Conservation (phyloP, 2,113 vertebrate genomes). For the Cyprinodon variegatus region DNA sequence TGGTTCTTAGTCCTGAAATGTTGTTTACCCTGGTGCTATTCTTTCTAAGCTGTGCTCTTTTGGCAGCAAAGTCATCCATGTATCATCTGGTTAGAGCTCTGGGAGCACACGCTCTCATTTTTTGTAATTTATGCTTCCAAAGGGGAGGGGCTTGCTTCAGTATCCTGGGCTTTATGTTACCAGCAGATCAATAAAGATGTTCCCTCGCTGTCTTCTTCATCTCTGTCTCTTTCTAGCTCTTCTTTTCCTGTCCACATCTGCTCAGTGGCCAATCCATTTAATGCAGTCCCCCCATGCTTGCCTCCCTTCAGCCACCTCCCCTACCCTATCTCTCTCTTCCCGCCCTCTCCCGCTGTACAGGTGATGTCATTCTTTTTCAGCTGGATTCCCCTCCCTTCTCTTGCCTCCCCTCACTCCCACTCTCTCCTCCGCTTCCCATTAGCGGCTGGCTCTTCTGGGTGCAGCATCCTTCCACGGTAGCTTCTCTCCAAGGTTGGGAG, state of each 20-base stretch:
- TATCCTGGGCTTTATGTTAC: conserved; percentile 73
- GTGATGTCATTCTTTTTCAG: conserved; percentile 84
- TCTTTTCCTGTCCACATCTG: conserved; percentile 75
- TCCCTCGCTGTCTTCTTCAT: conserved; percentile 61
- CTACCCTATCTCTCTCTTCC: conserved; percentile 74
- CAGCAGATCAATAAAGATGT: conserved; percentile 86
- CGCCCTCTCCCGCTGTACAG: conserved; percentile 71
- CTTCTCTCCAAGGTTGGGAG: conserved; percentile 83
- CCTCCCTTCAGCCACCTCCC: conserved; percentile 80
- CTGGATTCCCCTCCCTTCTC: conserved; percentile 86
- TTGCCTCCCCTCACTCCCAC: conserved; percentile 68
- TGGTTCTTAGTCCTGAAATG: conserved; percentile 10
- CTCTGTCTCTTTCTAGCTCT: conserved; percentile 27
- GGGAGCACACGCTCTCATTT: background rate
- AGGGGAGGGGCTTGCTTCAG: conserved; percentile 51
- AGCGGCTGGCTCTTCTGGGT: conserved; percentile 90
- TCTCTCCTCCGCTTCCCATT: conserved; percentile 85
- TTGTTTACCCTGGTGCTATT: conserved; percentile 15
- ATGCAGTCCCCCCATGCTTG: conserved; percentile 87
- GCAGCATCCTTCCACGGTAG: conserved; percentile 89
- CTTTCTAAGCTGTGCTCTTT: conserved; percentile 25
- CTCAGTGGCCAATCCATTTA: conserved; percentile 94
- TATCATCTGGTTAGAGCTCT: background rate
- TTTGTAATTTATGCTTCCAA: conserved; percentile 62
- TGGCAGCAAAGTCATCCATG: conserved; percentile 28